These are phyloP conservation scores for Lycaon pictus DNA, from an alignment of 2,113 vertebrate genomes.

Conservation along the genomic window DNA sequence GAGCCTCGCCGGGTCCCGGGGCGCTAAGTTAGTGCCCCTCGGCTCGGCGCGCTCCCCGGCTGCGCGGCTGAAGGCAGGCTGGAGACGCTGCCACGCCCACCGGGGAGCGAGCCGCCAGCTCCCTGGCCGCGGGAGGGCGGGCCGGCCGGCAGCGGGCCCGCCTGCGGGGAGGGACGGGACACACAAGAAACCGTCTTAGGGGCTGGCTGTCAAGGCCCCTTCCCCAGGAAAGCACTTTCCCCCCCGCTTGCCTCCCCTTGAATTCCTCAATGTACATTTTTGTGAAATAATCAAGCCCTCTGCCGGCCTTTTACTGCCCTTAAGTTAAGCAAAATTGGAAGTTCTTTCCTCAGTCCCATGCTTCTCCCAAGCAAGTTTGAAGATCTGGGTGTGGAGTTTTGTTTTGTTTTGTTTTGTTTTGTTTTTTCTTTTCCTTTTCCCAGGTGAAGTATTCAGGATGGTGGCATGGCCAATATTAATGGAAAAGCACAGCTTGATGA, in stretches of 20 bases:
- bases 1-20: background rate
- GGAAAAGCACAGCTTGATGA: background rate
- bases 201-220: background rate
- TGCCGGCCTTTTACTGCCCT: background rate
- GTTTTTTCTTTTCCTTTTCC: background rate
- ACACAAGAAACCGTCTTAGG: background rate
- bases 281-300: background rate
- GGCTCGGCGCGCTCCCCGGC: background rate
- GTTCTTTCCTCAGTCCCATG: background rate
- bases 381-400: background rate
- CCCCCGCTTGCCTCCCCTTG: background rate
- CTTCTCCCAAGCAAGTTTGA: background rate
- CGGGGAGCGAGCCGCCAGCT: accelerated
- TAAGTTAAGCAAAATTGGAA: background rate
- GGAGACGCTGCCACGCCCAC: slow-evolving; percentile 64
- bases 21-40: background rate
- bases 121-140: background rate
- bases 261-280: background rate
- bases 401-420: no score
- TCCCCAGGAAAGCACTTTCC: no score
- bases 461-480: background rate
- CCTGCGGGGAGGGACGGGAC: background rate
- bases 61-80: accelerated
- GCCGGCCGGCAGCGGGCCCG: background rate
- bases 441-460: background rate